These are phyloP conservation scores for Formicarius rufipectus DNA, from an alignment of 2,113 vertebrate species.

Conservation along the genomic window DNA sequence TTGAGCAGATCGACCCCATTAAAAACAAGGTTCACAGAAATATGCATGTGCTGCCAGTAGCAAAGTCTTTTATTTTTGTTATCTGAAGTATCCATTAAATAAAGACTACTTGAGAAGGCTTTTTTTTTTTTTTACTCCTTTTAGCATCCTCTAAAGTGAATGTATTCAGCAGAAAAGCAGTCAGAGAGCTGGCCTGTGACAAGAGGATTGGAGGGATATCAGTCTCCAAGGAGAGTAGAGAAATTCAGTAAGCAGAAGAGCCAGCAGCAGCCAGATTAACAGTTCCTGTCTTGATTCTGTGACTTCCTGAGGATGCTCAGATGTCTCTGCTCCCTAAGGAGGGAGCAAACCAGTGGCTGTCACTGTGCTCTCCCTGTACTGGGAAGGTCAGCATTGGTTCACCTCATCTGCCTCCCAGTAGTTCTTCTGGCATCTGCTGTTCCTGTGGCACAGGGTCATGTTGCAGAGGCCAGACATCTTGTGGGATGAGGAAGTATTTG, in stretches of 20 bases:
- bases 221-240: not conserved
- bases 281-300: not conserved
- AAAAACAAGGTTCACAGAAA: not conserved
- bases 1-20: not conserved
- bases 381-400: not conserved
- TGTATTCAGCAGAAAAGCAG: not conserved
- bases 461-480: not conserved
- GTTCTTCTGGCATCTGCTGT: not conserved
- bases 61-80: not conserved
- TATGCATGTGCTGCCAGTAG: not conserved
- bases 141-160: not conserved
- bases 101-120: not conserved
- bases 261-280: not conserved
- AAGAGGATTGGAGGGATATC: not conserved
- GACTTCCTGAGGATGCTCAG: not conserved
- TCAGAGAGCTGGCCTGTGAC: not conserved
- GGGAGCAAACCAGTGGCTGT: not conserved
- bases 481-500: not conserved
- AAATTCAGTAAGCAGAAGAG: not conserved
- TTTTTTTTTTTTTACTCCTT: not conserved
- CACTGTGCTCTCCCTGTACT: not conserved
- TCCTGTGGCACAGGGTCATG: accelerated
- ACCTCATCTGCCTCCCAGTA: not conserved
- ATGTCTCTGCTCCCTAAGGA: not conserved
- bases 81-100: not conserved